These are phyloP conservation scores for Danio aesculapii DNA, from an alignment of 2,797 vertebrate genomes.

Conservation along the genomic window DNA sequence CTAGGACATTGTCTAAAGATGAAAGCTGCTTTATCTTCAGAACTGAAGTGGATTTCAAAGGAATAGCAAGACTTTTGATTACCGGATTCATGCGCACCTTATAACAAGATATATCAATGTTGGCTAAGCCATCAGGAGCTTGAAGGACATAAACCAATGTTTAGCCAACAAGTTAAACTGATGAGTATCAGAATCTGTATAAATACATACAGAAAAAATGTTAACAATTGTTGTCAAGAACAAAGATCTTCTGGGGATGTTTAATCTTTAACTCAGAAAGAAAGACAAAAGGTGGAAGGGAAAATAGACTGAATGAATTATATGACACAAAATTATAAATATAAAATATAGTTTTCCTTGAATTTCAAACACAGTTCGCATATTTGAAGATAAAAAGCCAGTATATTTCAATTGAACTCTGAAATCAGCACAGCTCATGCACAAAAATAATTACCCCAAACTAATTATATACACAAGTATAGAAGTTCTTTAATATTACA, in stretches of 20 bases:
- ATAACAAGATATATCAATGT: conserved; percentile 44
- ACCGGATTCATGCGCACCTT: conserved; percentile 20
- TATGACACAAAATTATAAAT: background rate
- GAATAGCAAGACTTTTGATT: conserved; percentile 31
- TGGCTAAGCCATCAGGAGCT: background rate
- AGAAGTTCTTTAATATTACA: too few species aligned
- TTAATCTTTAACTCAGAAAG: background rate
- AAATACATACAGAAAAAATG: background rate
- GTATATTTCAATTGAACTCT: too few species aligned
- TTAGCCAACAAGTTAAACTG: background rate
- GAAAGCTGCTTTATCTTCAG: conserved; percentile 52
- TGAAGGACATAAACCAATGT: background rate
- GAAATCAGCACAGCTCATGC: too few species aligned
- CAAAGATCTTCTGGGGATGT: background rate
- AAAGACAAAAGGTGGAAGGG: background rate
- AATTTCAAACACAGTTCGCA: background rate
- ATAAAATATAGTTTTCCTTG: background rate
- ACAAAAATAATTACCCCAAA: too few species aligned
- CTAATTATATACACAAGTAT: too few species aligned
- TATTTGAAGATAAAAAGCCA: background rate
- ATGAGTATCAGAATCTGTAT: background rate
- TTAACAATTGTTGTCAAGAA: background rate
- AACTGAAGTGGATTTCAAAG: conserved; percentile 53
- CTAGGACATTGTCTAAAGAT: conserved; percentile 52
- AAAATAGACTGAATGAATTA: background rate